Conservation (phyloP, 2,113 vertebrate species). For the Galbula dea region DNA sequence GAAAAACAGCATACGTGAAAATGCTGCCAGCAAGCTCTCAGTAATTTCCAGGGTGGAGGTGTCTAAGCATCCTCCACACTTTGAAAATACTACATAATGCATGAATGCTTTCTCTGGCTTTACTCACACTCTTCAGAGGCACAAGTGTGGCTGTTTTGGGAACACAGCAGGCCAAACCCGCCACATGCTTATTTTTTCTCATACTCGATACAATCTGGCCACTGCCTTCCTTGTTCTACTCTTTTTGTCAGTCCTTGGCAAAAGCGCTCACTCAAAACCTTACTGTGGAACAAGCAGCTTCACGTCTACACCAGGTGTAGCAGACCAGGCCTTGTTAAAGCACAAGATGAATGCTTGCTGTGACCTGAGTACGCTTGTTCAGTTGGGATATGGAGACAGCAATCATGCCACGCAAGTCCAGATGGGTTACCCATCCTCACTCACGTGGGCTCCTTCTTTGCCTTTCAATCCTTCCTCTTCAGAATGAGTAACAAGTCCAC, state of each 20-base stretch:
- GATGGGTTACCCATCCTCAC: neutral
- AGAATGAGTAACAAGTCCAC: neutral
- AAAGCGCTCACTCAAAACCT: neutral
- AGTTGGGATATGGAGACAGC: accelerated
- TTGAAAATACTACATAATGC: constrained; percentile 45
- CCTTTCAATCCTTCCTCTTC: neutral
- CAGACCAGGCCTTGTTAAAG: neutral
- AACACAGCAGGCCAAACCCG: neutral
- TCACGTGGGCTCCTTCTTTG: neutral
- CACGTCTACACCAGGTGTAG: neutral
- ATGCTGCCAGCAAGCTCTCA: neutral
- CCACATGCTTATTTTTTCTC: neutral
- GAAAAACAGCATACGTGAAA: constrained; percentile 16
- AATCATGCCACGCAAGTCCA: accelerated
- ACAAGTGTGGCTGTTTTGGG: neutral
- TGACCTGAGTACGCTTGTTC: neutral
- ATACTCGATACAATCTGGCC: neutral
- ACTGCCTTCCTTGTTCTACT: neutral
- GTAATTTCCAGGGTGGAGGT: constrained; percentile 41
- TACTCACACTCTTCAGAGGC: neutral
- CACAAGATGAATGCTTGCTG: neutral
- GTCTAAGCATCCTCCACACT: constrained; percentile 45
- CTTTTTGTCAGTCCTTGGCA: neutral
- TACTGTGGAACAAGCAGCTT: neutral
- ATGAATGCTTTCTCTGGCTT: constrained; percentile 39